A percentile compares a stretch with the other conserved stretches of the same genome.
phyloP scores from a whole-genome alignment of 2,113 vertebrate species.

The Dasypus novemcinctus region DNA sequence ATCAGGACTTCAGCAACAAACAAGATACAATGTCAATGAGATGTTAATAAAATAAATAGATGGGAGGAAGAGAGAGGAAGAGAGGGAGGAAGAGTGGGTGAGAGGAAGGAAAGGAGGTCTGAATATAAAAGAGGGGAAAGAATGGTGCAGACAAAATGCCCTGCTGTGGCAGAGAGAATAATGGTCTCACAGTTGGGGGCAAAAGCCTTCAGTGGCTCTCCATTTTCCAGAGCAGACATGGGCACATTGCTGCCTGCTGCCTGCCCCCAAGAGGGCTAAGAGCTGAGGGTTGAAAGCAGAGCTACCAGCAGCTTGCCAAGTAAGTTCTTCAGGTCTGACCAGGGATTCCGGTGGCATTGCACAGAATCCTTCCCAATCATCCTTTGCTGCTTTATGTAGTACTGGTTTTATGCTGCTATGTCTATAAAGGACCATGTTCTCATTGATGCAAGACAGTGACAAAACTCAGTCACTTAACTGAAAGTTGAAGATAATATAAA shows the following conservation, averaged over 20 bases:
- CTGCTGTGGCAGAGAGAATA: background rate
- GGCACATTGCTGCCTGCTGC: background rate
- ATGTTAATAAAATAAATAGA: constrained; percentile 48
- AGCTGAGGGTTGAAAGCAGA: background rate
- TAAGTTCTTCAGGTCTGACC: background rate
- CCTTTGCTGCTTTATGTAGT: background rate
- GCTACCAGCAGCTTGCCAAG: background rate
- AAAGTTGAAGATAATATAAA: background rate
- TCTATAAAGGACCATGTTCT: background rate
- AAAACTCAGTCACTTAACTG: background rate
- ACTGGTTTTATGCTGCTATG: background rate
- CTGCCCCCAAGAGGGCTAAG: background rate
- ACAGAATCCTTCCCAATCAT: background rate
- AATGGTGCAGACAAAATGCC: background rate
- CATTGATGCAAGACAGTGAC: background rate
- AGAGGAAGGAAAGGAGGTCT: too few relatives aligned
- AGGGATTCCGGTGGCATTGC: background rate
- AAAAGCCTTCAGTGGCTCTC: background rate
- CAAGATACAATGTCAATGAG: background rate
- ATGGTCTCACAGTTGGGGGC: background rate
- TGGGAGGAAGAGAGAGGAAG: background rate
- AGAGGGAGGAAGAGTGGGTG: too few relatives aligned
- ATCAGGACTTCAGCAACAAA: background rate
- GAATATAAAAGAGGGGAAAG: background rate
- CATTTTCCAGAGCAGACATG: background rate